Base-by-base conservation (phyloP, 2,797 vertebrate genomes). In the Schizothorax lantsangensis region DNA sequence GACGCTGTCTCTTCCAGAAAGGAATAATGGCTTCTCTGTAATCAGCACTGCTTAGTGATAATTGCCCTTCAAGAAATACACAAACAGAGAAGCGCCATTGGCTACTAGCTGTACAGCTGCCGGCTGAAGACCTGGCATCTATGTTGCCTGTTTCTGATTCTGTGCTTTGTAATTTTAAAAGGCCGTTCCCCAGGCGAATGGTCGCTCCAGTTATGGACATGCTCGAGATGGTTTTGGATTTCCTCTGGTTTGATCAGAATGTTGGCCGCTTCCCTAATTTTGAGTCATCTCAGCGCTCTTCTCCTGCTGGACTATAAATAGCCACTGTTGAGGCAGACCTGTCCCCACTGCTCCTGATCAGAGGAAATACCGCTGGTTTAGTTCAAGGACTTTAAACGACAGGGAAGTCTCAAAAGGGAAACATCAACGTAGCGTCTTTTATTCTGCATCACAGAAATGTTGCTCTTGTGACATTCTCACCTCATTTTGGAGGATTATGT, bases 231-330 rank as follows among this genome's bases (percentile, higher is more conserved):
- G 49, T 86, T 84, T 88, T 84, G 84, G 78, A 88, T 86, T 90
- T 88, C 87, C 88, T 83, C 54, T 40, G 77, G 74, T 62, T 87
- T 85, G 82, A 88, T 89, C 86, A 86, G 81, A 85, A 86, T 88
- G 81, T 90, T 89, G 88, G 87, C 88, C 2, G 36, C 64, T 57
- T 73, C 86, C 86, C 86, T 88, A 84, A 91, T 91, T 90, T 91
- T 88, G 69, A 88, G 86, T 86, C 84, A 83, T 88, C 84, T 86
- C 73, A 80, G 83, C 85, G 79, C 87, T 62, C 17, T 80, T 83
- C 78, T 72, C 62, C 87, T 78, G 40, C 72, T 81, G 82, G 21
- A 81, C 83, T 91, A 91, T 85, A 89, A 89, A 89, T 89, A 90
- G 69, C 52, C 14, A 5, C 26, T 9, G 47, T 47, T 19, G 15